Conservation (phyloP, 1,140 invertebrate species). For the Ips typographus region DNA sequence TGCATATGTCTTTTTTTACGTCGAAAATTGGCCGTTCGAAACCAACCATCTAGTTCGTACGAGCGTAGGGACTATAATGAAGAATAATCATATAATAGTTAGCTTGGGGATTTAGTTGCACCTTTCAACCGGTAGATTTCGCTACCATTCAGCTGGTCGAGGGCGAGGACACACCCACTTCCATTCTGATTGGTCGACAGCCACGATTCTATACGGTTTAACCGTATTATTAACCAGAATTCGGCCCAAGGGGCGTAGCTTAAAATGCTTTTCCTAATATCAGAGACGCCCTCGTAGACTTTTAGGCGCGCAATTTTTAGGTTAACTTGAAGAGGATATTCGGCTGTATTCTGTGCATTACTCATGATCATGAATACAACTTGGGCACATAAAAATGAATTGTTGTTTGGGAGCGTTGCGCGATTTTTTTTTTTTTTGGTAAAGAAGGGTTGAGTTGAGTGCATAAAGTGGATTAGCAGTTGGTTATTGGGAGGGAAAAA, state of each 20-base stretch:
- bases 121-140: conserved; percentile 45
- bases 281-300: conserved; percentile 6
- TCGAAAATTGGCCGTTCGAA: conserved; percentile 50
- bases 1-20: conserved; percentile 50
- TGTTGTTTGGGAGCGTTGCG: neutral
- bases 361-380: neutral
- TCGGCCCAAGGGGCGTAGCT: neutral
- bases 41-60: conserved; percentile 54
- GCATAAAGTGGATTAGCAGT: no score
- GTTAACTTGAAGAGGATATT: conserved; percentile 10
- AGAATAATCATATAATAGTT: conserved; percentile 55
- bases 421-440: no score
- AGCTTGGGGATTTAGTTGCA: conserved; percentile 42
- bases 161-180: conserved; percentile 26
- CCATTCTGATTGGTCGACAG: conserved; percentile 9
- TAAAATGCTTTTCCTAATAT: conserved; percentile 4
- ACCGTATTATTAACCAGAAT: conserved; percentile 24
- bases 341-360: neutral
- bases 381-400: neutral
- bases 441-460: no score
- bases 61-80: conserved; percentile 54
- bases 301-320: conserved; percentile 11
- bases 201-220: neutral
- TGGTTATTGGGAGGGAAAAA: no score
- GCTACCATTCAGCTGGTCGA: conserved; percentile 47